phyloP scores from a whole-genome alignment of 2,797 vertebrate genomes.

The Ciconia nigra region DNA sequence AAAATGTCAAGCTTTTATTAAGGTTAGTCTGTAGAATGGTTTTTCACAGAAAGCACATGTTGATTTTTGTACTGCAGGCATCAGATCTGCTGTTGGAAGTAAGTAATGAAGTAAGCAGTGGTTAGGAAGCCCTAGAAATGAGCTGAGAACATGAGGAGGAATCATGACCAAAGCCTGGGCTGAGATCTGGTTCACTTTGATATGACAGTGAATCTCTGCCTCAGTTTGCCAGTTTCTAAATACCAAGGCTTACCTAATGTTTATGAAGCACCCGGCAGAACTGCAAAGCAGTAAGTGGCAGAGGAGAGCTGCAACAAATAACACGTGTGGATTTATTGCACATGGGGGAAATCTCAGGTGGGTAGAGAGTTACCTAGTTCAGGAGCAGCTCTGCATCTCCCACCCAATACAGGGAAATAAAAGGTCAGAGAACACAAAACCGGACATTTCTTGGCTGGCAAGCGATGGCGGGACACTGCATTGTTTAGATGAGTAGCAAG shows the following conservation, averaged over 20 bases:
- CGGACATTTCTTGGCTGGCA: not conserved
- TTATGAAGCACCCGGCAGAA: not conserved
- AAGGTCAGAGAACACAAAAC: not conserved
- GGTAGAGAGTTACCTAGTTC: not conserved
- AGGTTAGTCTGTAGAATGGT: not conserved
- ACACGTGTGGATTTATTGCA: not conserved
- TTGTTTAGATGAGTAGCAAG: not conserved
- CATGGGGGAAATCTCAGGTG: not conserved
- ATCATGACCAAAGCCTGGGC: not conserved
- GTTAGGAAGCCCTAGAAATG: not conserved
- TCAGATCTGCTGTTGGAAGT: not conserved
- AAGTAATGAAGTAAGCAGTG: not conserved
- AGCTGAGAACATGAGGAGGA: not conserved
- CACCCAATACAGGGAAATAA: not conserved
- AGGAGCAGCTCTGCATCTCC: not conserved
- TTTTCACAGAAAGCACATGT: slow-evolving; percentile 1
- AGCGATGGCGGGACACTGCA: accelerated
- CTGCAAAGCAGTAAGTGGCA: not conserved
- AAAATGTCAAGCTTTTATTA: slow-evolving; percentile 27
- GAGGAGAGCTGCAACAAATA: not conserved
- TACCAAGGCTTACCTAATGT: not conserved
- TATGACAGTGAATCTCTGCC: not conserved
- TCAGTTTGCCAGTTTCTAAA: not conserved
- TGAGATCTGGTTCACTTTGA: not conserved
- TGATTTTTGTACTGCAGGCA: not conserved